Conservation (phyloP, 2,113 vertebrate species). For the Archocentrus centrarchus region DNA sequence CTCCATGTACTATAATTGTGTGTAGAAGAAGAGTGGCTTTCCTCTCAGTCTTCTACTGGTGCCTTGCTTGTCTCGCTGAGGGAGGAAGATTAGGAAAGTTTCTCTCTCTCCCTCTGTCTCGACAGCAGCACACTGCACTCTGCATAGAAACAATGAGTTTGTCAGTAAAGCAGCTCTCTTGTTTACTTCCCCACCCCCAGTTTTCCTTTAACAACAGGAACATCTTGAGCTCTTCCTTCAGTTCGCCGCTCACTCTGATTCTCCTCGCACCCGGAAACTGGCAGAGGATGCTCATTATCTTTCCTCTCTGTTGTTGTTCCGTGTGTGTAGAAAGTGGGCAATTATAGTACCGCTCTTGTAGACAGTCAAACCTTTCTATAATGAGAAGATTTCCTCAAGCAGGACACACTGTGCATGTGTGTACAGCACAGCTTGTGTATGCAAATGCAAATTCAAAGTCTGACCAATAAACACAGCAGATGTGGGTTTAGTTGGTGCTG, state of each 20-base stretch:
- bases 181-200: constrained; percentile 28
- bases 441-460: constrained; percentile 50
- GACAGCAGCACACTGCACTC: constrained; percentile 24
- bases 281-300: constrained; percentile 70
- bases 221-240: constrained; percentile 56
- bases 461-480: constrained; percentile 27
- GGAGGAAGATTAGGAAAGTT: constrained; percentile 37
- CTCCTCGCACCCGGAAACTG: constrained; percentile 40
- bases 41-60: not conserved
- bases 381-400: constrained; percentile 65
- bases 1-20: constrained; percentile 31
- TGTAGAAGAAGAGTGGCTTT: not conserved
- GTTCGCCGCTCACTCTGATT: constrained; percentile 48
- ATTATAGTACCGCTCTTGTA: constrained; percentile 48
- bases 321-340: constrained; percentile 55
- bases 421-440: not conserved
- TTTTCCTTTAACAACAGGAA: constrained; percentile 53
- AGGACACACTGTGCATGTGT: constrained; percentile 15
- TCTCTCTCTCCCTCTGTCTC: not conserved
- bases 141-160: constrained; percentile 55
- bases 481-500: constrained; percentile 20
- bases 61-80: constrained; percentile 37
- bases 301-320: constrained; percentile 45
- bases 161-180: constrained; percentile 38
- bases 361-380: constrained; percentile 54